These are phyloP conservation scores for Petroica traversi DNA, from an alignment of 2,113 vertebrate species.

Conservation along the genomic window DNA sequence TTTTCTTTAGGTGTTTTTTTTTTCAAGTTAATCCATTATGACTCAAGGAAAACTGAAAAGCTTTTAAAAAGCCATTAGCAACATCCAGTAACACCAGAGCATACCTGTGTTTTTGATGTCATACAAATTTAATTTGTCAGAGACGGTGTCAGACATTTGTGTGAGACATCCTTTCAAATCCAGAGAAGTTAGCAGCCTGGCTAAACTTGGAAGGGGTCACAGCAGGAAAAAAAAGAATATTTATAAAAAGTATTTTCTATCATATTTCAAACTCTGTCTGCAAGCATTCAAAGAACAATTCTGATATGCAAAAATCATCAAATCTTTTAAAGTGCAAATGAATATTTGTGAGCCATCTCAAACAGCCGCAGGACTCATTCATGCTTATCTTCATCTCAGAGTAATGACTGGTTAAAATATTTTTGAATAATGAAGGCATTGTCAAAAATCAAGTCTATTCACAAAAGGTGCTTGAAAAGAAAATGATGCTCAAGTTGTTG, in stretches of 20 bases:
- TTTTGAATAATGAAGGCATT: constrained; percentile 28
- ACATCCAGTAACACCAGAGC: background rate
- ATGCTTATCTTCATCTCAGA: background rate
- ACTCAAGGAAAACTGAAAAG: background rate
- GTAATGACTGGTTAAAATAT: constrained; percentile 31
- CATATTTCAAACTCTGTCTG: background rate
- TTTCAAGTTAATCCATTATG: background rate
- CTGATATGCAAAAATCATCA: background rate
- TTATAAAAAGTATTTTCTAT: background rate
- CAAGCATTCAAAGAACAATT: background rate
- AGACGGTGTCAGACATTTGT: background rate
- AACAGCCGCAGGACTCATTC: background rate
- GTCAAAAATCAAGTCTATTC: constrained; percentile 60
- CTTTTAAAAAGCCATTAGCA: background rate
- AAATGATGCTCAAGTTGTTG: background rate
- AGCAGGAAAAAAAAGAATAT: background rate
- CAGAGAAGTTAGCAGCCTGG: background rate
- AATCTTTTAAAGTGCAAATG: constrained; percentile 11
- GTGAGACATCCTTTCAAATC: background rate
- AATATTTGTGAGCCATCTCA: background rate
- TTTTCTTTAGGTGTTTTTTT: background rate
- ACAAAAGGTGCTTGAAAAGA: background rate
- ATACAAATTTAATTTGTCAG: background rate
- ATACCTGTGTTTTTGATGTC: background rate
- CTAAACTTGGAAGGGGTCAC: background rate